phyloP scores from a whole-genome alignment of 2,113 vertebrate genomes.

The Hystrix cristata region DNA sequence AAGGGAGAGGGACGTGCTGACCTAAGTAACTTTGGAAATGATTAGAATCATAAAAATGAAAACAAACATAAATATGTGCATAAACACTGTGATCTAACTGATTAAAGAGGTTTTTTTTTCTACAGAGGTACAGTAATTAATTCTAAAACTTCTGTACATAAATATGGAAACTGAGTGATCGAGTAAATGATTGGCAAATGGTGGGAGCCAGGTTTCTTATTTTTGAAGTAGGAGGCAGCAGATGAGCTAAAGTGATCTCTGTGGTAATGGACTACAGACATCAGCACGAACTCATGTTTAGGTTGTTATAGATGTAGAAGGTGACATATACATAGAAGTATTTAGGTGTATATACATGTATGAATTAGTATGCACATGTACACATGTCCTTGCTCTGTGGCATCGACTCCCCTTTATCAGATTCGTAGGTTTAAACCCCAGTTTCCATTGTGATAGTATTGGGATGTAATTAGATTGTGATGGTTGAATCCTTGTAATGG shows the following conservation, averaged over 20 bases:
- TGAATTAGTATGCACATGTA: neutral
- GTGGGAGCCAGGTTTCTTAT: neutral
- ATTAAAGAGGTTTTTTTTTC: neutral
- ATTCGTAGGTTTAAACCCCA: neutral
- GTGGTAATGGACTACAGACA: neutral
- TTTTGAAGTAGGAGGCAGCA: neutral
- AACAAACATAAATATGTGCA: neutral
- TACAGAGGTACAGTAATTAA: neutral
- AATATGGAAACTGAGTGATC: neutral
- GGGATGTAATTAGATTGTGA: neutral
- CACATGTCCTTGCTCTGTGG: neutral
- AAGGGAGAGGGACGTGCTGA: neutral
- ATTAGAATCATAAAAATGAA: neutral
- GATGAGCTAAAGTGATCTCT: neutral
- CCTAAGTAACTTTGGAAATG: neutral
- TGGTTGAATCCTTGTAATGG: neutral
- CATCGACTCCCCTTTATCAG: neutral
- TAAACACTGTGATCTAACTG: neutral
- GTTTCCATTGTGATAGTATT: neutral
- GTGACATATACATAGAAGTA: neutral
- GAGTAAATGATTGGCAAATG: neutral
- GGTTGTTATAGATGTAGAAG: neutral
- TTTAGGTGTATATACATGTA: neutral
- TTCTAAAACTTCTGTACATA: neutral
- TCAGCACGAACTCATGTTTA: neutral